Conservation (phyloP, 23 tunicate genomes). For the Phallusia fumigata region DNA sequence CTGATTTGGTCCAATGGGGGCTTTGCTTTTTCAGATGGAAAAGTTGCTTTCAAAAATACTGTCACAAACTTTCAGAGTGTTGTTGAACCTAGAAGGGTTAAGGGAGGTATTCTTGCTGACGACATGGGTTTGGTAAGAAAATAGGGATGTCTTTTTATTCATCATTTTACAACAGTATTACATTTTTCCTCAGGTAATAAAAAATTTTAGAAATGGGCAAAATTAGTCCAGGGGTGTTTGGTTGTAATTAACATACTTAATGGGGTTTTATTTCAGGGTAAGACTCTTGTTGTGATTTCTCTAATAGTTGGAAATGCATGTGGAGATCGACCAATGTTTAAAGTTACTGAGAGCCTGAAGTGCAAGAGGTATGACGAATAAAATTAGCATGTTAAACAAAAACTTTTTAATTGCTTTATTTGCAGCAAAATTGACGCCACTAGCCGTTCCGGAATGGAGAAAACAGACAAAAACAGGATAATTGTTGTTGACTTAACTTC, state of each 20-base stretch:
- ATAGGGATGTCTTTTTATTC: neutral
- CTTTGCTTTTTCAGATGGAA: constrained; percentile 15
- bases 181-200: neutral
- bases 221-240: too few species aligned
- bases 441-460: too few species aligned
- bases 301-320: constrained; percentile 27
- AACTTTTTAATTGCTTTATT: too few species aligned
- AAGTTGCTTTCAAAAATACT: constrained; percentile 18
- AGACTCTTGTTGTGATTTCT: constrained; percentile 37
- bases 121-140: constrained; percentile 46
- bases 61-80: constrained; percentile 22
- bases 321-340: constrained; percentile 16
- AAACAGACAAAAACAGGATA: too few species aligned
- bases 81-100: constrained; percentile 21
- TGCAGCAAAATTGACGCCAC: too few species aligned
- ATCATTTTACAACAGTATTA: neutral
- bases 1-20: neutral
- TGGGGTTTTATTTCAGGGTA: constrained; percentile 23
- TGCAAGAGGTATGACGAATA: neutral
- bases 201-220: neutral
- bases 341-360: neutral
- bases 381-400: neutral
- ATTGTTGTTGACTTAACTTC: too few species aligned
- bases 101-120: constrained; percentile 46
- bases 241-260: neutral